These are phyloP conservation scores for Bombus confusus DNA, from an alignment of 1,140 invertebrate genomes.

Conservation along the genomic window DNA sequence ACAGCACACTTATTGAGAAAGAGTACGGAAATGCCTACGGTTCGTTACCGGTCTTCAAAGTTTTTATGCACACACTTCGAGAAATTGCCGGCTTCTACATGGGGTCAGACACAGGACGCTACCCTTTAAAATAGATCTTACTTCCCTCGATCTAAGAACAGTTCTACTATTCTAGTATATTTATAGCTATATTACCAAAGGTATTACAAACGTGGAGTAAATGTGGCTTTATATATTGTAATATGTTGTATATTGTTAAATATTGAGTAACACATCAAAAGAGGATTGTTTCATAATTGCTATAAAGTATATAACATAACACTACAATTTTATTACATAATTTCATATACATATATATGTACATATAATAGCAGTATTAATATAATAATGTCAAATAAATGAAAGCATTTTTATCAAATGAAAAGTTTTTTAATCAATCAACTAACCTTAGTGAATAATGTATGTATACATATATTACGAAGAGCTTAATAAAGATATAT, in stretches of 20 bases:
- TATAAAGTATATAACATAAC: neutral
- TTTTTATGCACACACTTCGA: slow-evolving; percentile 23
- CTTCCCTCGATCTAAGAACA: slow-evolving; percentile 56
- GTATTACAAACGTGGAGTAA: slow-evolving; percentile 19
- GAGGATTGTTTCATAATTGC: neutral
- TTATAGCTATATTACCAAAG: slow-evolving; percentile 48
- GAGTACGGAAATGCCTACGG: neutral
- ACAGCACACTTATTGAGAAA: neutral
- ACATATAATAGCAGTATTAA: neutral
- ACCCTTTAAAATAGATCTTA: slow-evolving; percentile 66
- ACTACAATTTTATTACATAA: neutral
- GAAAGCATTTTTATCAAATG: neutral
- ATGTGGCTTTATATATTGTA: neutral
- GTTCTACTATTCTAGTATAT: slow-evolving; percentile 44
- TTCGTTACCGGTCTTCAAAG: neutral
- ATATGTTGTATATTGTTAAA: too few species aligned
- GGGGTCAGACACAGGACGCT: slow-evolving; percentile 34
- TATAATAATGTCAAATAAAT: neutral
- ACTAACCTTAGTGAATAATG: neutral
- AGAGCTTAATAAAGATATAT: neutral
- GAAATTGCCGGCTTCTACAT: slow-evolving; percentile 31
- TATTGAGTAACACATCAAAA: neutral
- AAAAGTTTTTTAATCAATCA: neutral
- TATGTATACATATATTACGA: neutral
- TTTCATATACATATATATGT: too few species aligned